Base-by-base conservation (phyloP, 2,888 invertebrate genomes). In the Hypsopygia costalis region DNA sequence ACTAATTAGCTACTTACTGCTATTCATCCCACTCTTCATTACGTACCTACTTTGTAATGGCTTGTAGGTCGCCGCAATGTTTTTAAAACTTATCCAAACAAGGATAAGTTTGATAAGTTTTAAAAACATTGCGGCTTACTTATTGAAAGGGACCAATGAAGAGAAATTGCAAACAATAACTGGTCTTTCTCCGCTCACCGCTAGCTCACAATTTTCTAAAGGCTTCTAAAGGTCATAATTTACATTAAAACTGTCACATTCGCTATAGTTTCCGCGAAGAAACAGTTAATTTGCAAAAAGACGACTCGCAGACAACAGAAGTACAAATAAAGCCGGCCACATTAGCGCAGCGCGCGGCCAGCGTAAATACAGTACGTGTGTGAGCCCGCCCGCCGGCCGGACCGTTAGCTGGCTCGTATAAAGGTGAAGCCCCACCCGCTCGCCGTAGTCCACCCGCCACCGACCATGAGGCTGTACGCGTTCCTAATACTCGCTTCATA, bases 341-440 rank as follows among this genome's bases (percentile, higher is more conserved):
- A 74, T 75, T 74, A 79, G 36, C 41, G 38, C 37, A 32, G 69
- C 74, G 71, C 55, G 46, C 49, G 55, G 45, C 43, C 33, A 16
- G 62, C 61, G 67, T 73, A 73, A 77, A 74, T 71, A 78, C 49
- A 54, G 52, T 31, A 52, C 46, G 61, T 54, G 25, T 25, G 25
- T 25, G 25, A 25, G n/a, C 25, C 55, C 52, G 60, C 41, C 51
- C 50, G 51, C 57, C 52, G 43, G 48, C 49, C 52, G 56, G 65
- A 86, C 87, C 87, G 87, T 87, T 87, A 87, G 52, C 45, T 58
- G 49, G 48, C 46, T 47, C 58, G 70, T 87, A 87, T 87, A 87
- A 81, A 87, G 67, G 73, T 50, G 44, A 53, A 52, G 41, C 55
- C 63, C 59, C 64, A 51, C 61, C 57, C 52, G 62, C 49, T 59